Conservation (phyloP, 2,797 vertebrate species). For the Lepus townsendii region DNA sequence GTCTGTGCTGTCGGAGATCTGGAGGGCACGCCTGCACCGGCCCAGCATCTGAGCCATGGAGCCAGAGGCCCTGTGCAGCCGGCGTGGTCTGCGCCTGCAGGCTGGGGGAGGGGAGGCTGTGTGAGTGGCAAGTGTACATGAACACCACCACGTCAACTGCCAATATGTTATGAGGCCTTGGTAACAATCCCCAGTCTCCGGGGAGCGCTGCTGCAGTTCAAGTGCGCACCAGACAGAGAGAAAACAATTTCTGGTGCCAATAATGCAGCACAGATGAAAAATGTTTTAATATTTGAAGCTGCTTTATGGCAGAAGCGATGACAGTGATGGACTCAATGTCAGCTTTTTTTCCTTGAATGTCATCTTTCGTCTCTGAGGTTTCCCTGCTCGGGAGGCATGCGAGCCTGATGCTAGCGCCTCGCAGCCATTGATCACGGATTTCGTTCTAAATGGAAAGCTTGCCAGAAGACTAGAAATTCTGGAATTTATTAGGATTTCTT, state of each 20-base stretch:
- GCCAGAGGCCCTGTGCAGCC: conserved; percentile 84
- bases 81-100: conserved; percentile 87
- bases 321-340: conserved; percentile 99
- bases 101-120: conserved; percentile 89
- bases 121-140: conserved; percentile 98
- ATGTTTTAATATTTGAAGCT: conserved; percentile 99
- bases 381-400: conserved; percentile 90
- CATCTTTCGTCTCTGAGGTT: conserved; percentile 96
- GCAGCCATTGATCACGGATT: conserved; percentile 98
- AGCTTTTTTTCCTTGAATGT: conserved; percentile 99
- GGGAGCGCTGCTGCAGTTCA: conserved; percentile 97
- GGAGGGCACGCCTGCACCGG: rapidly evolving
- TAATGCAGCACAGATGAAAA: conserved; percentile 99
- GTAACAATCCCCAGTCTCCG: conserved; percentile 97
- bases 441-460: conserved; percentile 97
- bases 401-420: conserved; percentile 91
- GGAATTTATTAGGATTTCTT: conserved; percentile 95
- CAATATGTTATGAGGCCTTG: conserved; percentile 98
- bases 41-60: conserved; percentile 82
- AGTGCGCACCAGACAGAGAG: conserved; percentile 98
- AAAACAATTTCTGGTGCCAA: conserved; percentile 99
- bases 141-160: conserved; percentile 97
- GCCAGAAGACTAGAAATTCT: conserved; percentile 96
- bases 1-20: neutral
- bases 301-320: conserved; percentile 98